Evolutionary conservation across 2,888 invertebrate genomes (phyloP), one percentile per base, ranked within the genome.

Genomic region (Ectobius pallidus): DNA sequence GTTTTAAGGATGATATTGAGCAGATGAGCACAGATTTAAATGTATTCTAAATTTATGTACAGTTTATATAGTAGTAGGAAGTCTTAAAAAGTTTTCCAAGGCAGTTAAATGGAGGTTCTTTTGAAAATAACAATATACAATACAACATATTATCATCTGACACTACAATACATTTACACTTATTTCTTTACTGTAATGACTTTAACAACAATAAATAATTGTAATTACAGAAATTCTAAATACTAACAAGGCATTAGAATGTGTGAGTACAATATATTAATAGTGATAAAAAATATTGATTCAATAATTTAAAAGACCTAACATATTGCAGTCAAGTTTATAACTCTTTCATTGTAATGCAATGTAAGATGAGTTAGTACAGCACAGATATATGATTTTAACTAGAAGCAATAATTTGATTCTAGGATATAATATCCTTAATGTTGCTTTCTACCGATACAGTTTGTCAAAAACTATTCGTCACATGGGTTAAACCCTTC

Each of bases 181-280:
- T 32, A 22, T 20, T 62, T 44, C 42, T 55, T 27, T 62, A 39
- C 39, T 25, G n/a, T 62, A 27, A 44, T 32, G 18, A 2, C 44
- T 44, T 62, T 44, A 18, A 34, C 18, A 61, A 39, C 1, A 1
- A 32, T 46, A 27, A 44, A 25, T 68, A 25, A 27, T 22, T 32
- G 25, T 58, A 71, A 71, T 55, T 67, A 55, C 65, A 68, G 30
- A 72, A 61, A 42, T n/a, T 63, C 32, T 61, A 69, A 52, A 62
- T 62, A 69, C 44, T 69, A 69, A 72, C 69, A 72, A 72, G 72
- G 72, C 72, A 72, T 72, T 72, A 72, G 68, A 69, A 52, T 52
- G 62, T 52, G 52, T 68, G 58, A 72, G 32, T 67, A 39, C 32
- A 39, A 32, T 34, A 70, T 58, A 39, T 22, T 44, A 63, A n/a